Base-by-base conservation (phyloP, 2,113 vertebrate species). In the Desmodus rotundus region DNA sequence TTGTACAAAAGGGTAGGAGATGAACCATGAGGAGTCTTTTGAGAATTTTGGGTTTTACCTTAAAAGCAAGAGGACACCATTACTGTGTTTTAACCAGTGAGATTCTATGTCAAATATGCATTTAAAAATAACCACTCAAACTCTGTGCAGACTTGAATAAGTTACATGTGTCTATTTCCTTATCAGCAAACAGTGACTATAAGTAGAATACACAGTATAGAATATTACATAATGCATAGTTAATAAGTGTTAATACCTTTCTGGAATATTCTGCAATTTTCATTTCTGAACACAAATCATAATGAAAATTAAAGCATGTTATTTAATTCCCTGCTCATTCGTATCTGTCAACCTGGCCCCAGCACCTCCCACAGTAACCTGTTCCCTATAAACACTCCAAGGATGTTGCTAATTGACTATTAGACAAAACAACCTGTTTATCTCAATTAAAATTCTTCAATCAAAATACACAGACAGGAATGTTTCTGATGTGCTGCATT, bases 391-490 rank as follows among this genome's bases (percentile, higher is more conserved):
- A 93, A 78, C 22, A 17, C 7, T 26, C 26, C 16, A 72, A 31
- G 47, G 22, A 61, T 10, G 4, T 41, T 80, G 26, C 31, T 72
- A 87, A 81, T 14, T 82, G 73, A 80, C 52, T 70, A 4, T 67
- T 65, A 72, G 15, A 43, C 91, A 97, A 97, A 95, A 76, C 65
- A 92, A 84, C 28, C 94, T 87, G 20, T 91, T 92, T 73, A 94
- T 58, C 24, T 89, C 31, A 70, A 73, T 97, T 89, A 89, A 95
- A 98, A 89, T 73, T 89, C 54, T 95, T 97, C 90, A 93, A 20
- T 96, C 61, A 96, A 89, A 83, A 28, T 78, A 87, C 91, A 74
- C 45, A 58, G 65, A 63, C n/a, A 43, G 74, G 87, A 95, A 86
- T 93, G 80, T 63, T 93, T 70, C 93, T 94, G 70, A 88, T 89